Base-by-base conservation (phyloP, 1,140 invertebrate genomes). In the Macrobrachium rosenbergii region DNA sequence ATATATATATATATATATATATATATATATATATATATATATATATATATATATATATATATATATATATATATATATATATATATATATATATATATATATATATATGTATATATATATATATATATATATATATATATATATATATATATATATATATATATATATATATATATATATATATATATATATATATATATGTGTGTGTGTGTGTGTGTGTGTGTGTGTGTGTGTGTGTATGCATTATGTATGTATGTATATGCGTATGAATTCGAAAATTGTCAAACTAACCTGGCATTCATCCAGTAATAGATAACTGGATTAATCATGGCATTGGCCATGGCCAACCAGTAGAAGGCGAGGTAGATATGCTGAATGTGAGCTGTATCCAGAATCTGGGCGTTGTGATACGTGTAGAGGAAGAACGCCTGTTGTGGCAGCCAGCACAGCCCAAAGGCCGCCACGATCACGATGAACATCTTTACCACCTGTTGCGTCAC, bases 291-390 rank as follows among this genome's bases (percentile, higher is more conserved):
- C 95, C 94, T 94, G 75, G 94, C 95, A 91, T 98, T 98, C 96
- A 98, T 97, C 95, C 96, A 97, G 91, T 97, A 98, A 91, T 98
- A 97, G 64, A 98, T 96, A 67, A 98, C 94, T 0, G 97, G 96
- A 92, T 98, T 98, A 77, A 97, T 96, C 95, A 97, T 96, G 3
- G 96, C 95, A 90, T 97, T 97, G 2, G 96, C 95, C 97, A 98
- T 98, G 8, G 97, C 97, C 28, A 98, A 93, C 96, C 96, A 98
- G 91, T 98, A 98, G 92, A 97, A 97, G 19, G 94, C 94, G 10
- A 98, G 92, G 92, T 92, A 93, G 72, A 97, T 93, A 89, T 97
- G 96, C 91, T 96, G 96, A 88, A 98, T 96, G 91, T 96, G 96
- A 1, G 94, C 92, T 62, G 94, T 93, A 89, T 94, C 94, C 17